Evolutionary conservation across 2,113 vertebrate genomes (phyloP).

Genomic region (zebrafish (Danio rerio)): GRCz12tu NC_133200.1:11573501-11574000

Average conservation of each 20-base stretch:
- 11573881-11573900: background rate
- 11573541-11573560: no score
- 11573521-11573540: no score
- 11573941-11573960: conserved; percentile 4
- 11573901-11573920: background rate
- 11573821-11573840: background rate
- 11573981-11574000: conserved; percentile 25
- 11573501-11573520: no score
- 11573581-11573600: no score
- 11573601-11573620: no score
- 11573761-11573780: background rate
- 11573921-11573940: background rate
- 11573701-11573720: conserved; percentile 3
- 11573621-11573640: no score
- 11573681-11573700: background rate
- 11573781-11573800: background rate
- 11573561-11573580: no score
- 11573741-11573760: no score
- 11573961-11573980: conserved; percentile 39
- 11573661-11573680: background rate
- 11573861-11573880: background rate
- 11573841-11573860: background rate
- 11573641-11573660: background rate
- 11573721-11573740: background rate
- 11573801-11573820: background rate